These are phyloP conservation scores for Setipinna tenuifilis DNA, from an alignment of 2,797 vertebrate genomes.

Conservation along the genomic window DNA sequence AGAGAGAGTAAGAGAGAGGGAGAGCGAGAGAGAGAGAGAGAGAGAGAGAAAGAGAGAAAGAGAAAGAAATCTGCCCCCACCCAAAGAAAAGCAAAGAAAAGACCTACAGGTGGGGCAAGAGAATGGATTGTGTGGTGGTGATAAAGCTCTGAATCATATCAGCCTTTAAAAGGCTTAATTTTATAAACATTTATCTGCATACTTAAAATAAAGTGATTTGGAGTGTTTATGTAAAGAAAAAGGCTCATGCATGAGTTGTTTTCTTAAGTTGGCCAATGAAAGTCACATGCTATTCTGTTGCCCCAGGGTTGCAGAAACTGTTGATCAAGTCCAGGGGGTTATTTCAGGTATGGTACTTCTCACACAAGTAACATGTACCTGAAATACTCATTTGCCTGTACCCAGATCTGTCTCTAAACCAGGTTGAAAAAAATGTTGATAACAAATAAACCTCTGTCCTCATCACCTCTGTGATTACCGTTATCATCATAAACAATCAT, in stretches of 20 bases:
- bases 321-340: too few relatives aligned
- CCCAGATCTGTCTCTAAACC: too few relatives aligned
- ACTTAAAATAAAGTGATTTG: neutral
- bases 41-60: neutral
- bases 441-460: neutral
- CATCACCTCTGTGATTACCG: neutral
- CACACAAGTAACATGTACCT: too few relatives aligned
- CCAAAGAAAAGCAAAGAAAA: slow-evolving; percentile 8
- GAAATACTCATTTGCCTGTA: too few relatives aligned
- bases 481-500: neutral
- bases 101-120: neutral
- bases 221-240: neutral
- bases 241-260: neutral
- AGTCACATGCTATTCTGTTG: too few relatives aligned
- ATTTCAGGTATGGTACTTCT: too few relatives aligned
- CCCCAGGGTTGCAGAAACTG: too few relatives aligned
- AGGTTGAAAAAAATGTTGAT: neutral
- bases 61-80: neutral
- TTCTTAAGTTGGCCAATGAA: neutral
- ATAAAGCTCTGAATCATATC: slow-evolving; percentile 32
- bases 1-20: neutral
- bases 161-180: neutral
- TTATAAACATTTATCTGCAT: neutral
- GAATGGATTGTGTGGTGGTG: slow-evolving; percentile 32
- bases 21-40: too few relatives aligned